phyloP scores from a whole-genome alignment of 2,888 invertebrate species.

The Antitype chi region DNA sequence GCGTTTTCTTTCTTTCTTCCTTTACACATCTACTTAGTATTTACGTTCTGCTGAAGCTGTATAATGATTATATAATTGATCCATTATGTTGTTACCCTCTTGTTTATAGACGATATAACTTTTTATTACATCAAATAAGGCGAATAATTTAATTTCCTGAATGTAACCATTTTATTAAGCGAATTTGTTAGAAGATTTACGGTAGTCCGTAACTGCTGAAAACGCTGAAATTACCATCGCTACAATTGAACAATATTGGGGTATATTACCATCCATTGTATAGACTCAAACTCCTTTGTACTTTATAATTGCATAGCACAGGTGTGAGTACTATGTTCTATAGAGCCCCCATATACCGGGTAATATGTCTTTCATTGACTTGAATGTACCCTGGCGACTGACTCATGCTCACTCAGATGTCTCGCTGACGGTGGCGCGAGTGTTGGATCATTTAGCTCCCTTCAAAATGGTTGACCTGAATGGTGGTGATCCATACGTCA shows the following conservation, averaged over 20 bases:
- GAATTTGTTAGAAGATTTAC: background rate
- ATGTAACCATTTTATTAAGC: background rate
- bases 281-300: too few species aligned
- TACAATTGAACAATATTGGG: background rate
- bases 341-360: too few species aligned
- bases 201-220: background rate
- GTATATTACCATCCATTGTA: background rate
- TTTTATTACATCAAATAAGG: background rate
- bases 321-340: too few species aligned
- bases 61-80: background rate
- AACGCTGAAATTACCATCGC: background rate
- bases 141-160: background rate
- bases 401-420: too few species aligned
- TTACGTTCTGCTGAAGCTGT: background rate
- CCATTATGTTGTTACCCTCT: background rate
- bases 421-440: too few species aligned
- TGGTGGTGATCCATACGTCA: too few species aligned
- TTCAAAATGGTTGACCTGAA: too few species aligned
- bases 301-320: too few species aligned
- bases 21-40: background rate
- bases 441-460: too few species aligned
- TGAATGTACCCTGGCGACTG: too few species aligned
- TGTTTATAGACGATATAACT: constrained; percentile 4
- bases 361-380: too few species aligned
- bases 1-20: too few species aligned